These are phyloP conservation scores for Chrysotoxum bicinctum DNA, from an alignment of 2,888 invertebrate genomes.

Conservation along the genomic window DNA sequence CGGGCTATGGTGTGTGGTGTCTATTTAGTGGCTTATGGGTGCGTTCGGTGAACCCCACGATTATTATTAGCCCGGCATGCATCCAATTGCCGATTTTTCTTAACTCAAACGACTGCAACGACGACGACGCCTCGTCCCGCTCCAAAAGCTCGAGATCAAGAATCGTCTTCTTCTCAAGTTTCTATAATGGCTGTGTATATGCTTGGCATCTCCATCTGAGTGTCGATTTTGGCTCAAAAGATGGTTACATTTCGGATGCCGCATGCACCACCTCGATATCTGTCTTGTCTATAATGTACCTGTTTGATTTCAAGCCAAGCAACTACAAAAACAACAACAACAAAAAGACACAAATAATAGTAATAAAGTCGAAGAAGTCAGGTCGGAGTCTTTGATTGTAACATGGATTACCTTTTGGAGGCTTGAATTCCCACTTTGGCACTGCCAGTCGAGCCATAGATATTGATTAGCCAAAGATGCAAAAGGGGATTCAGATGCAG, in stretches of 20 bases:
- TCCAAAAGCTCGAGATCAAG: slow-evolving; percentile 24
- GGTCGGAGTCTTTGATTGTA: slow-evolving; percentile 73
- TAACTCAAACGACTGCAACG: neutral
- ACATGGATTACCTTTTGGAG: slow-evolving; percentile 72
- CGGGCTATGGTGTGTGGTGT: neutral
- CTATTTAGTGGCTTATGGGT: slow-evolving; percentile 79
- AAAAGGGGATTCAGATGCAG: slow-evolving; percentile 12
- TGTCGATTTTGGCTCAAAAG: slow-evolving; percentile 44
- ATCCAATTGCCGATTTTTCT: slow-evolving; percentile 69
- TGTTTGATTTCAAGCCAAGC: slow-evolving; percentile 29
- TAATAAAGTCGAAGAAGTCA: slow-evolving; percentile 72
- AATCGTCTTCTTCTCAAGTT: slow-evolving; percentile 21
- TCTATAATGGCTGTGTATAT: neutral
- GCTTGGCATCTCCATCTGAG: slow-evolving; percentile 27
- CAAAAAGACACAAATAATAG: slow-evolving; percentile 62
- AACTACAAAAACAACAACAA: neutral
- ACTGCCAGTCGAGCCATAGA: slow-evolving; percentile 42
- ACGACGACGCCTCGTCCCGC: neutral
- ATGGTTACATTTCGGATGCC: slow-evolving; percentile 52
- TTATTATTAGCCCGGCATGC: slow-evolving; percentile 77
- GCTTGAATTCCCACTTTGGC: slow-evolving; percentile 65
- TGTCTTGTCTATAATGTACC: slow-evolving; percentile 54
- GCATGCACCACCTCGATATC: slow-evolving; percentile 61
- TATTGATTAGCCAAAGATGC: slow-evolving; percentile 72
- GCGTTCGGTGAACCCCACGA: slow-evolving; percentile 82